phyloP scores from a whole-genome alignment of 2,888 invertebrate species.

The Caenorhabditis virilis region DNA sequence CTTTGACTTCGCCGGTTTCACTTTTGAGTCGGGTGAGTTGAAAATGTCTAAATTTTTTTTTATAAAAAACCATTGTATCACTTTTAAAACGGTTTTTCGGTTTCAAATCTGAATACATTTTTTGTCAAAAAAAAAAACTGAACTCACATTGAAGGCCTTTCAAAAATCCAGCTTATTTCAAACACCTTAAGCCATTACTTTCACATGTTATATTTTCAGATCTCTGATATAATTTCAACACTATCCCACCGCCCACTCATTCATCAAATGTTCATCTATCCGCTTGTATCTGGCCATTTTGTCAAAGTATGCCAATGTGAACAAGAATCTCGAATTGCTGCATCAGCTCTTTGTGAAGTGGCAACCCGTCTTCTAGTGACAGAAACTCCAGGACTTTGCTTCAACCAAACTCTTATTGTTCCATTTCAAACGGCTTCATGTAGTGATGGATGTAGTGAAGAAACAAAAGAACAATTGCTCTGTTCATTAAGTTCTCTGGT shows the following conservation, averaged over 20 bases:
- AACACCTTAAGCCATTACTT: too few relatives aligned
- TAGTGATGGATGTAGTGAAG: slow-evolving; percentile 87
- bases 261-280: slow-evolving; percentile 90
- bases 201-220: slow-evolving; percentile 14
- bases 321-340: slow-evolving; percentile 42
- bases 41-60: background rate
- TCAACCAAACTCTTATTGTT: slow-evolving; percentile 57
- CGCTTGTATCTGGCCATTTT: slow-evolving; percentile 86
- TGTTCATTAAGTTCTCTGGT: slow-evolving; percentile 94
- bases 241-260: slow-evolving; percentile 71
- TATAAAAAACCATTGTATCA: too few relatives aligned
- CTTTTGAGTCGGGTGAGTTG: slow-evolving; percentile 32
- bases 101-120: too few relatives aligned
- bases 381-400: slow-evolving; percentile 48
- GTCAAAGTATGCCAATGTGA: slow-evolving; percentile 78
- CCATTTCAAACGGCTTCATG: slow-evolving; percentile 71
- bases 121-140: too few relatives aligned
- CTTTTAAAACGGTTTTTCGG: too few relatives aligned
- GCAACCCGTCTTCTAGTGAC: slow-evolving; percentile 39
- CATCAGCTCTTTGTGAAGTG: slow-evolving; percentile 43
- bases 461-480: slow-evolving; percentile 89
- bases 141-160: too few relatives aligned
- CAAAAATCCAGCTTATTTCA: too few relatives aligned
- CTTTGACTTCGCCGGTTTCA: slow-evolving; percentile 45
- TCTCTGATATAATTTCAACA: slow-evolving; percentile 43